Conservation (phyloP, 2,113 vertebrate species). For the Mormyrus iriodes region DNA sequence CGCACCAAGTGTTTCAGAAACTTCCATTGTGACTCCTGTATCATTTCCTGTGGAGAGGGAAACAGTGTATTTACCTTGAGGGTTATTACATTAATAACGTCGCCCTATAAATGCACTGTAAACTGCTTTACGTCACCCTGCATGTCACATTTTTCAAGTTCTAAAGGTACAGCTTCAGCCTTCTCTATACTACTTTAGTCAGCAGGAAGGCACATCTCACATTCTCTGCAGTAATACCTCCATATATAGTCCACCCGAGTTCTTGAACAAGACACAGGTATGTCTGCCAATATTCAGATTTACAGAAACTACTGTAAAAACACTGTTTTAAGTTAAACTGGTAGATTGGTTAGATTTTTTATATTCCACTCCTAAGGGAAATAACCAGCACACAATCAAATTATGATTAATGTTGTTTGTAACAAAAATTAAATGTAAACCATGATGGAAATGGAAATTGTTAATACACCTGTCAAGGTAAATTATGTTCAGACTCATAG, state of each 20-base stretch:
- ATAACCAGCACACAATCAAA: neutral
- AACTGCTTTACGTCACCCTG: neutral
- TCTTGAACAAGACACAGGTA: neutral
- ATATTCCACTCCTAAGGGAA: neutral
- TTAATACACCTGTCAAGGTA: no score
- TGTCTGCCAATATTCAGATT: neutral
- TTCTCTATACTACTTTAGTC: neutral
- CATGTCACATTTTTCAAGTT: neutral
- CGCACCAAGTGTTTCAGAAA: slow-evolving; percentile 84
- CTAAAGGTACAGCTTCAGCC: neutral
- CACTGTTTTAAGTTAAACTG: neutral
- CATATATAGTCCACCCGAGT: neutral
- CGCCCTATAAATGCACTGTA: neutral
- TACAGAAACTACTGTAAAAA: neutral
- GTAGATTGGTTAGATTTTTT: neutral
- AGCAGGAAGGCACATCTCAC: neutral
- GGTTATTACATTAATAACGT: neutral
- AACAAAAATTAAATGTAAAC: neutral
- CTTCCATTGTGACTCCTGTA: slow-evolving; percentile 82
- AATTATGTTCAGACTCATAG: no score
- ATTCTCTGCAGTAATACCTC: neutral
- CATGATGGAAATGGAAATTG: no score
- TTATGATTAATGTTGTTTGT: neutral
- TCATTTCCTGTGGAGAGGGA: slow-evolving; percentile 66
- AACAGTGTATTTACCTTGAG: slow-evolving; percentile 8